phyloP scores from a whole-genome alignment of 2,797 vertebrate genomes.

The Selene dorsalis region DNA sequence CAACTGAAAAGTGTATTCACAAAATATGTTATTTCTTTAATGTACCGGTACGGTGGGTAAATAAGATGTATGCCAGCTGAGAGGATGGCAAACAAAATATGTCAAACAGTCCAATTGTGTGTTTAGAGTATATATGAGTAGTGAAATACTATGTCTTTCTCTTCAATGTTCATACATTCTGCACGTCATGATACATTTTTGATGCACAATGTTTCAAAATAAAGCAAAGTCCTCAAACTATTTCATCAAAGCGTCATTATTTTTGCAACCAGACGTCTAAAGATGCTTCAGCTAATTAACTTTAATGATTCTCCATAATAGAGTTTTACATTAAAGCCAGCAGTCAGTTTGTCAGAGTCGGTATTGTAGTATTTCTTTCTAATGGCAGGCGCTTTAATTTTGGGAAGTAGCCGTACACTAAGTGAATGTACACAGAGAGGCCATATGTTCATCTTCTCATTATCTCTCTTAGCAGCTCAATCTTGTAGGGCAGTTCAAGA shows the following conservation, averaged over 20 bases:
- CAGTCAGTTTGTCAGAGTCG: slow-evolving; percentile 61
- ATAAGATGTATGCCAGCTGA: neutral
- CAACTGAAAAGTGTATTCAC: neutral
- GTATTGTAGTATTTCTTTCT: slow-evolving; percentile 35
- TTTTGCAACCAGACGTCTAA: slow-evolving; percentile 58
- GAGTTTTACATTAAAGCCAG: slow-evolving; percentile 50
- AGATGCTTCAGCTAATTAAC: slow-evolving; percentile 60
- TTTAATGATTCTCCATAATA: slow-evolving; percentile 62
- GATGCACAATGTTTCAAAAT: slow-evolving; percentile 18
- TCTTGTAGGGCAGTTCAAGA: slow-evolving; percentile 41
- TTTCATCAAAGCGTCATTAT: slow-evolving; percentile 66
- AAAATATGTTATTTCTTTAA: too few species aligned
- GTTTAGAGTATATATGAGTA: neutral
- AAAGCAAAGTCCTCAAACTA: slow-evolving; percentile 24
- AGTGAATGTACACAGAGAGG: neutral
- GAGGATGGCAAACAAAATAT: neutral
- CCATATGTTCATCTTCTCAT: slow-evolving; percentile 42
- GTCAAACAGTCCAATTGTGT: neutral
- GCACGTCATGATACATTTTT: neutral
- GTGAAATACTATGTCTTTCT: neutral
- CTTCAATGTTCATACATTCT: neutral
- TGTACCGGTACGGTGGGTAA: neutral
- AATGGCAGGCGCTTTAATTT: slow-evolving; percentile 34
- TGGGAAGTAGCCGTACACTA: slow-evolving; percentile 16
- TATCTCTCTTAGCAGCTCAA: slow-evolving; percentile 27